These are phyloP conservation scores for Scrobipalpa costella DNA, from an alignment of 2,888 invertebrate species.

Conservation along the genomic window DNA sequence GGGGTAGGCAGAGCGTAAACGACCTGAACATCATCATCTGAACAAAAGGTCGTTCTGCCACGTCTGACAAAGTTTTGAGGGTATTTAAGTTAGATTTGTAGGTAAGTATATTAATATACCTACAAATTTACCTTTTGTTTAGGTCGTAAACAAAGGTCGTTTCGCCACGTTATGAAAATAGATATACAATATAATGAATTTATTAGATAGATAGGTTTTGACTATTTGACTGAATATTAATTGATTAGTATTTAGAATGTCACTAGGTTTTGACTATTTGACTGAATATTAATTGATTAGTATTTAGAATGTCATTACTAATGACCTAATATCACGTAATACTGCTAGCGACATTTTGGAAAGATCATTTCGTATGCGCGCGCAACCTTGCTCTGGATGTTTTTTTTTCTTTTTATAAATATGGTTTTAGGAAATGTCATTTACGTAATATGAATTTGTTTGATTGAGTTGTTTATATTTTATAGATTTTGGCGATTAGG, in stretches of 20 bases:
- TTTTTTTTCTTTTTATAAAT: background rate
- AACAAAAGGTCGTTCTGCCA: too few species aligned
- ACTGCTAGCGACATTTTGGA: slow-evolving; percentile 4
- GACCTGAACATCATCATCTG: too few species aligned
- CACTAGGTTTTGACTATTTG: too few species aligned
- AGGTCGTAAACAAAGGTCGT: too few species aligned
- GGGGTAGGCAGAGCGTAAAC: too few species aligned
- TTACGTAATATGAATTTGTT: background rate
- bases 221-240: background rate
- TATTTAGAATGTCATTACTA: background rate
- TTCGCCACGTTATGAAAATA: too few species aligned
- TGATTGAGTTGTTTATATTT: background rate
- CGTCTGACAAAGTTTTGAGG: too few species aligned
- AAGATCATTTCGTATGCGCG: slow-evolving; percentile 2
- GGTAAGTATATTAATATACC: too few species aligned
- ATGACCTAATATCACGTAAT: background rate
- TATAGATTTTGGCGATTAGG: background rate
- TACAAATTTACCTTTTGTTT: too few species aligned
- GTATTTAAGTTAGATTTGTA: too few species aligned
- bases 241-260: background rate
- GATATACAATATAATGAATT: too few species aligned
- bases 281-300: background rate
- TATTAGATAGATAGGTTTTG: too few species aligned
- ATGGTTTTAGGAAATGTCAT: background rate
- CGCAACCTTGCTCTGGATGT: slow-evolving; percentile 6